Evolutionary conservation across 1,140 invertebrate genomes (phyloP).

Genomic region (Nomia melanderi): DNA sequence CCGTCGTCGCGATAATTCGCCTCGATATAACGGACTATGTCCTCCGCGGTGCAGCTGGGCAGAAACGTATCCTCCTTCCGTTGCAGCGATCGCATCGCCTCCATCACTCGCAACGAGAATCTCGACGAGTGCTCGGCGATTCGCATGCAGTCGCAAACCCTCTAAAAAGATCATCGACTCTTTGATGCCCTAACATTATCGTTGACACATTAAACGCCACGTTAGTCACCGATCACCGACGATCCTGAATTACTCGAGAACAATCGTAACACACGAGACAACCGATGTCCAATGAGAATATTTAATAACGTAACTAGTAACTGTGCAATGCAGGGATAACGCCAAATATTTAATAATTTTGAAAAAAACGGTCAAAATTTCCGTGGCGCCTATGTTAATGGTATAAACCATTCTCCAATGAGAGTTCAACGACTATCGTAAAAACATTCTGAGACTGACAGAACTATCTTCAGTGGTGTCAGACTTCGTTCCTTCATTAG

Average conservation of each 20-base stretch:
- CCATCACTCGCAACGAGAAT: conserved; percentile 67
- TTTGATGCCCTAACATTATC: not conserved
- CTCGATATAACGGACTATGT: conserved; percentile 63
- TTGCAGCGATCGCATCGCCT: conserved; percentile 64
- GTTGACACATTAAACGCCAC: too few species aligned
- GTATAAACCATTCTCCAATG: too few species aligned
- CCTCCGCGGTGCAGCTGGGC: conserved; percentile 40
- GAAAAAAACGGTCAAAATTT: too few species aligned
- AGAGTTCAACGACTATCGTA: too few species aligned
- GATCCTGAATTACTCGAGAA: too few species aligned
- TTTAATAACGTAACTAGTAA: too few species aligned
- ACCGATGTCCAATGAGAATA: too few species aligned
- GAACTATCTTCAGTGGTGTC: not conserved
- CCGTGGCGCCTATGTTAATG: too few species aligned
- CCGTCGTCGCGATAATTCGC: conserved; percentile 62
- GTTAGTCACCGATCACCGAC: too few species aligned
- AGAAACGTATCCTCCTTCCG: conserved; percentile 13
- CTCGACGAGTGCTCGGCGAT: conserved; percentile 54
- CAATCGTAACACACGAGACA: too few species aligned
- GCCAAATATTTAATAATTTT: too few species aligned
- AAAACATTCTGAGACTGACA: not conserved
- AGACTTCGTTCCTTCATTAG: not conserved
- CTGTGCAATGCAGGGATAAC: too few species aligned
- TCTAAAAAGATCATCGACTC: not conserved
- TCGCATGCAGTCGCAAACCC: conserved; percentile 4